Evolutionary conservation across 2,797 vertebrate species (phyloP).

Genomic region (Crenichthys baileyi): DNA sequence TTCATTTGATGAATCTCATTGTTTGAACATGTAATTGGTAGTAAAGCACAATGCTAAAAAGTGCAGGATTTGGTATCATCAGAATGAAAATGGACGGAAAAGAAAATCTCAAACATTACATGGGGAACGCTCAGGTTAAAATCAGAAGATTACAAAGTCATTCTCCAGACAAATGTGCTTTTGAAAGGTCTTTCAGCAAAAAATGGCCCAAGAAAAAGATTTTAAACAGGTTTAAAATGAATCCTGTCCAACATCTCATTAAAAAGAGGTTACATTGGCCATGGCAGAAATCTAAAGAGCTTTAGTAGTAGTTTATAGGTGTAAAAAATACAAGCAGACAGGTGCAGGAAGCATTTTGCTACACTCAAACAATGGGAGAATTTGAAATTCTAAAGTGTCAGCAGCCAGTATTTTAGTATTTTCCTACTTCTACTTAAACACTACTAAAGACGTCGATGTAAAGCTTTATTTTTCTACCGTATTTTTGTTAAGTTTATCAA

Average conservation of each 20-base stretch:
- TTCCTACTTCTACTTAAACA: no score
- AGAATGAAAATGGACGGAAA: not conserved
- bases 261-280: not conserved
- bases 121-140: not conserved
- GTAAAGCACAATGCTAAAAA: not conserved
- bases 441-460: no score
- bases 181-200: not conserved
- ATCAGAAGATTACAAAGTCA: not conserved
- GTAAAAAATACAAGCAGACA: not conserved
- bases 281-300: not conserved
- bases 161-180: not conserved
- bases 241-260: not conserved
- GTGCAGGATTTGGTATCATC: not conserved
- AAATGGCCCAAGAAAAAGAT: not conserved
- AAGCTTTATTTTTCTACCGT: no score
- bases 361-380: not conserved
- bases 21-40: not conserved
- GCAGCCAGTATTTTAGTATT: not conserved
- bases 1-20: not conserved
- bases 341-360: not conserved
- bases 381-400: not conserved
- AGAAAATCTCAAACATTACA: not conserved
- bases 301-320: not conserved
- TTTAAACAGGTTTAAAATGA: not conserved
- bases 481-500: not conserved